Evolutionary conservation across 2,888 invertebrate genomes (phyloP), one percentile per base, ranked within the genome.

Genomic region (Tetheella fluctuosa): DNA sequence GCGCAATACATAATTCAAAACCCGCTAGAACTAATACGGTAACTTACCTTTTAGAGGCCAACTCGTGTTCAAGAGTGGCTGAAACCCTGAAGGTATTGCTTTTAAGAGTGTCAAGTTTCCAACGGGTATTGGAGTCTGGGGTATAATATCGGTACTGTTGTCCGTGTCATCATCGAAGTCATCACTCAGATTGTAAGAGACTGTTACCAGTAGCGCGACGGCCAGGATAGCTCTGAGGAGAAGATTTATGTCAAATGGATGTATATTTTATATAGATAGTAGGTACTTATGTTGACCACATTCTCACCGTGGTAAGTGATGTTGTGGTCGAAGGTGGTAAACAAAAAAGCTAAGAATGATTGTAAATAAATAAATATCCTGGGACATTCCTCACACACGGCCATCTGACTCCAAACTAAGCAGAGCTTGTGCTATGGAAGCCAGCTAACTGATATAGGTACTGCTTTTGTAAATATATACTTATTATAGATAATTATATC

Each of bases 191-290:
- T 90, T 90, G 81, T 94, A 95, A 4, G 94, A 94, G 6, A 95
- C 82, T 0, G 94, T 91, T 52, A 94, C 90, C 52, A 95, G 84
- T 15, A 95, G 73, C 0, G 91, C 88, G 68, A 94, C 86, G 4
- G 90, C 85, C 42, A 94, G 90, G 5, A 94, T 70, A n/a, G 90
- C 81, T 69, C 95, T 95, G 86, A 15, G 79, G 54, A 53, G 20
- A 1, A 30, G 1, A 54, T 20, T 48, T 3, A 6, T 42, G 7
- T 53, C 17, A 52, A n/a, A 53, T 34, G 30, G 39, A 13, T 25
- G 2, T 25, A 25, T 25, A 25, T 25, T 25, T 25, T 25, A 25
- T 25, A 2, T 25, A 13, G 6, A 13, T 34, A 7, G 3, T 7
- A 10, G 8, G n/a, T n/a, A 13, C 34, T 34, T 34, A 13, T 34